A percentile compares a stretch with the other conserved stretches of the same genome.
Conservation (phyloP, 2,888 invertebrate genomes). For the Heteromurus nitidus region DNA sequence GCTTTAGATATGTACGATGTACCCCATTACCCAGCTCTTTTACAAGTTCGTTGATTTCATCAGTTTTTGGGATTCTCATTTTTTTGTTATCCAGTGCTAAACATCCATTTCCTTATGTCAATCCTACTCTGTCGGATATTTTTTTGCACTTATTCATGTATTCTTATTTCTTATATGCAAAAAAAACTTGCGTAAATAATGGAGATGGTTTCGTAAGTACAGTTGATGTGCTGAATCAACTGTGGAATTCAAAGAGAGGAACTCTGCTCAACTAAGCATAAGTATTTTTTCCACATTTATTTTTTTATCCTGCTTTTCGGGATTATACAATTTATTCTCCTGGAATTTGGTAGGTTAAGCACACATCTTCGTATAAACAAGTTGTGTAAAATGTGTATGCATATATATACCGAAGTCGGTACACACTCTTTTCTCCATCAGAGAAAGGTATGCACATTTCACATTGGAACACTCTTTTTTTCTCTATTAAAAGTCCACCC, state of each 20-base stretch:
- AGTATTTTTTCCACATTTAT: neutral
- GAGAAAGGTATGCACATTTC: too few species aligned
- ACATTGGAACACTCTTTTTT: too few species aligned
- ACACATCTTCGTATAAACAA: too few species aligned
- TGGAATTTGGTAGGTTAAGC: too few species aligned
- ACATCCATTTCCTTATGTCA: constrained; percentile 19
- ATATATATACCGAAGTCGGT: too few species aligned
- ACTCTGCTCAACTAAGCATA: neutral
- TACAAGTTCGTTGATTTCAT: neutral
- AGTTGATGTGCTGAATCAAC: neutral
- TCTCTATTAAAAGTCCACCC: too few species aligned
- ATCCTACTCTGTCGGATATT: neutral
- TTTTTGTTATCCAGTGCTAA: neutral
- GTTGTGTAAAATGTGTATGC: too few species aligned
- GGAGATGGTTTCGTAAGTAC: too few species aligned
- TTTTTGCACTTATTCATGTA: constrained; percentile 3
- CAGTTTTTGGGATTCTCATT: neutral
- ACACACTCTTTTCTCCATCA: too few species aligned
- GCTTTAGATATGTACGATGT: neutral
- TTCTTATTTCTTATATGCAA: neutral
- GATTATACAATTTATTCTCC: too few species aligned
- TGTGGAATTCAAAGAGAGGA: neutral
- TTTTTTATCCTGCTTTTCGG: neutral
- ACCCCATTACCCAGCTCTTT: neutral
- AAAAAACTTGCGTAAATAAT: neutral